Base-by-base conservation (phyloP, 2,888 invertebrate species). In the Mythimna ferrago region DNA sequence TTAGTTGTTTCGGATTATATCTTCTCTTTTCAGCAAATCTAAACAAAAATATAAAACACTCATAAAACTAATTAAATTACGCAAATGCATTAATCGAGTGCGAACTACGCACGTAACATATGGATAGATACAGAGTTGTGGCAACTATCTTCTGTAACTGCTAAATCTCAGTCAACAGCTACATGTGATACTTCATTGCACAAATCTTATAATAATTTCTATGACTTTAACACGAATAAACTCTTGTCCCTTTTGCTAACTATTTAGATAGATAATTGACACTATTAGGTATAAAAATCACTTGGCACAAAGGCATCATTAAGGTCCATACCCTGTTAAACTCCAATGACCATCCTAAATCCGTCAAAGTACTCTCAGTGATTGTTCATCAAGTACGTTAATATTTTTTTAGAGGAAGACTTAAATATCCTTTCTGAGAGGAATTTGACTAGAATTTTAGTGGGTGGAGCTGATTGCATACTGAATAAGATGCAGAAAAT, bases 231-330 rank as follows among this genome's bases (percentile, higher is more conserved):
- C 93, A 94, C 93, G 90, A 91, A 93, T 94, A 94, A 92, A 94
- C 90, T 94, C 92, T 92, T 89, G 90, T 92, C 91, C 91, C 85
- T 93, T 80, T 93, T 89, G 90, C 93, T 95, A 95, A 93, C 92
- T 95, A 94, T 89, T 90, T 91, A 92, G 88, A 90, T 91, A 92
- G 88, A 90, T 95, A 96, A 95, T 96, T 96, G 95, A 96, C 95
- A 94, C 95, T 96, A 94, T 93, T 92, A 92, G 90, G 91, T 93
- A 93, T 89, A 93, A 92, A 95, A 94, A 96, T 96, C 96, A 96
- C 96, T 96, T 95, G 96, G 96, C 96, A 96, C 96, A 93, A 96
- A 95, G 96, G 96, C 96, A 94, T 93, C 80, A 85, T 91, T 91
- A 90, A 94, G 95, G 96, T 96, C 96, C 96, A 94, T 94, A 96